These are phyloP conservation scores for Mayetiola destructor DNA, from an alignment of 2,888 invertebrate genomes.

Conservation along the genomic window DNA sequence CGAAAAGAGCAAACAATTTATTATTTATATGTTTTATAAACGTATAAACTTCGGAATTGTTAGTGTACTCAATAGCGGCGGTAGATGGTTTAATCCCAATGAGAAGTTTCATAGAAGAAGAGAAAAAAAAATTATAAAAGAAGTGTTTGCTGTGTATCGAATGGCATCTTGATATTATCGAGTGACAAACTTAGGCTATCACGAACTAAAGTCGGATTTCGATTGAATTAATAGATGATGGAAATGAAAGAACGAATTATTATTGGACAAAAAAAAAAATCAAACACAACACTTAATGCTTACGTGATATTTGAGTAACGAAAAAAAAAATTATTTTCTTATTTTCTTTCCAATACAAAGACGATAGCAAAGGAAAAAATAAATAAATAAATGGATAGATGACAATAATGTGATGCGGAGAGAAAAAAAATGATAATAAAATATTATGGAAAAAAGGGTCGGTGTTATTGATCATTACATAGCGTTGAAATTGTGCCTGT, in stretches of 20 bases:
- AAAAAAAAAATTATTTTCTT: no score
- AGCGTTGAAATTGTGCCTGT: no score
- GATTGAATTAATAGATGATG: neutral
- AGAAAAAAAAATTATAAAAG: no score
- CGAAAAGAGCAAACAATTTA: neutral
- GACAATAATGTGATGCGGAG: no score
- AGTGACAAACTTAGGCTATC: neutral
- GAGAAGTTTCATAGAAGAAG: no score
- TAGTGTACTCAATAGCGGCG: no score
- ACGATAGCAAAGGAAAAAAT: neutral
- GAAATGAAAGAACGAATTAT: neutral
- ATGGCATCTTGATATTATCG: neutral
- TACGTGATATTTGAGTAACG: constrained; percentile 10
- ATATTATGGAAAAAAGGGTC: neutral
- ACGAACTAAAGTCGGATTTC: neutral
- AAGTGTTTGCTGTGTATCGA: neutral
- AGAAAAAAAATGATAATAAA: neutral
- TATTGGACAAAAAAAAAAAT: neutral
- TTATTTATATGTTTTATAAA: no score
- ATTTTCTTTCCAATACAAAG: neutral
- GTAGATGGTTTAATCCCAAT: no score
- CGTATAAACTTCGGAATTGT: no score
- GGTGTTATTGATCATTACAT: constrained; percentile 11
- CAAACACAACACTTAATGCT: neutral
- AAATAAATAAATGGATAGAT: no score